Conservation (phyloP, 1,140 invertebrate species). For the Oscheius sp. region DNA sequence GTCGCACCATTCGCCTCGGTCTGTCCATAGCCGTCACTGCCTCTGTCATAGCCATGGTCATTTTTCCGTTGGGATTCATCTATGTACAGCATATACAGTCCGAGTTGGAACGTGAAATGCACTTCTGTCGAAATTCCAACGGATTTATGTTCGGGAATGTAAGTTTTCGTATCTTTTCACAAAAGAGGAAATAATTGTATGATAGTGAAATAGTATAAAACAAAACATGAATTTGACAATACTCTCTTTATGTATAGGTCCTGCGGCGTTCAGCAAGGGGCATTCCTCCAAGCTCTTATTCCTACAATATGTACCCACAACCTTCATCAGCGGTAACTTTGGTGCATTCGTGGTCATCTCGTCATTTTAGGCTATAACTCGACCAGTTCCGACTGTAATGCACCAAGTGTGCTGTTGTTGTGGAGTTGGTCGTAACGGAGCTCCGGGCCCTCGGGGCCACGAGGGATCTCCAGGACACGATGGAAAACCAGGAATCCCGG, state of each 20-base stretch:
- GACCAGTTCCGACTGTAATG: no score
- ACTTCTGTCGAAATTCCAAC: neutral
- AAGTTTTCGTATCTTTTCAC: neutral
- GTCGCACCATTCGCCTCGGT: neutral
- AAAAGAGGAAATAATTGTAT: neutral
- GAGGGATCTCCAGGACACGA: slow-evolving; percentile 1
- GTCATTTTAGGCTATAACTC: no score
- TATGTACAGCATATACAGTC: neutral
- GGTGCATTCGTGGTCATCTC: no score
- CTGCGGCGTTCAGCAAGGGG: neutral
- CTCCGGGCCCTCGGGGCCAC: neutral
- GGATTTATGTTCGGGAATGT: neutral
- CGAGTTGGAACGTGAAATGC: neutral
- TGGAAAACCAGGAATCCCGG: neutral
- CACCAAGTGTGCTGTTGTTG: neutral
- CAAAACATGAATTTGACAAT: neutral
- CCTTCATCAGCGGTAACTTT: neutral
- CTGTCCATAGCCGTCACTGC: neutral
- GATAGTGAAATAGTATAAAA: neutral
- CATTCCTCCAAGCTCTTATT: neutral
- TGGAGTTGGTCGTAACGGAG: neutral
- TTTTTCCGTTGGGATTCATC: neutral
- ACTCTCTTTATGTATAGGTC: neutral
- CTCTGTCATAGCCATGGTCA: neutral
- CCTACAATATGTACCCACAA: neutral